Conservation (phyloP, 2,888 invertebrate genomes). For the Drosophila meridionalis region DNA sequence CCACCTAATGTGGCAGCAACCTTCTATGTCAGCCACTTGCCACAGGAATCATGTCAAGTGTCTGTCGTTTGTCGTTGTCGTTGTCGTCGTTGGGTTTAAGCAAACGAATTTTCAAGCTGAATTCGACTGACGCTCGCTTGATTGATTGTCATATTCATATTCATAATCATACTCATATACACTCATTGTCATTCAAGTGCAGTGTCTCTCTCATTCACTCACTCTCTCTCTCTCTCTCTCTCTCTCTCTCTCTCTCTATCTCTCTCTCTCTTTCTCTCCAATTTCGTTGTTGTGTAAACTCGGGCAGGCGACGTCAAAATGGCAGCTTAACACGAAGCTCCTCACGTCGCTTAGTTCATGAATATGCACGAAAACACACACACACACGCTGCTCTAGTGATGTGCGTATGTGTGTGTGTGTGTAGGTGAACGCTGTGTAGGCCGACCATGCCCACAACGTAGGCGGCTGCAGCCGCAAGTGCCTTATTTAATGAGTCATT, state of each 20-base stretch:
- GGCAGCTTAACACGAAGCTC: constrained; percentile 75
- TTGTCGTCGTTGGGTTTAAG: constrained; percentile 28
- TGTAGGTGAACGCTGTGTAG: constrained; percentile 2
- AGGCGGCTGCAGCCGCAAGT: constrained; percentile 42
- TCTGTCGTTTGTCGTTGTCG: constrained; percentile 30
- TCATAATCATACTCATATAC: constrained; percentile 56
- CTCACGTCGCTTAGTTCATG: constrained; percentile 65
- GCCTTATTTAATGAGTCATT: constrained; percentile 77
- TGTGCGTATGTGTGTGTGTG: not conserved
- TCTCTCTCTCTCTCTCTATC: not conserved
- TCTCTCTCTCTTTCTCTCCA: not conserved
- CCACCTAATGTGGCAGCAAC: constrained; percentile 10
- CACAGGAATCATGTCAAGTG: constrained; percentile 58
- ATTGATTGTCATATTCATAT: constrained; percentile 74
- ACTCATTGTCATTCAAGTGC: constrained; percentile 61
- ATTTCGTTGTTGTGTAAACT: constrained; percentile 58
- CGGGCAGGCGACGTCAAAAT: constrained; percentile 66
- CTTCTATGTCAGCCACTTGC: constrained; percentile 36
- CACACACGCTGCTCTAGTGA: constrained; percentile 31
- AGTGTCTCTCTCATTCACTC: constrained; percentile 2
- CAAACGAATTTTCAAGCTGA: constrained; percentile 48
- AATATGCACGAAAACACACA: constrained; percentile 63
- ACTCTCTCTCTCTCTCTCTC: not conserved
- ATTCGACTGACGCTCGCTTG: constrained; percentile 62
- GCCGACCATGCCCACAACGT: constrained; percentile 18